Base-by-base conservation (phyloP, 2,113 vertebrate genomes). In the Ageneiosus marmoratus region DNA sequence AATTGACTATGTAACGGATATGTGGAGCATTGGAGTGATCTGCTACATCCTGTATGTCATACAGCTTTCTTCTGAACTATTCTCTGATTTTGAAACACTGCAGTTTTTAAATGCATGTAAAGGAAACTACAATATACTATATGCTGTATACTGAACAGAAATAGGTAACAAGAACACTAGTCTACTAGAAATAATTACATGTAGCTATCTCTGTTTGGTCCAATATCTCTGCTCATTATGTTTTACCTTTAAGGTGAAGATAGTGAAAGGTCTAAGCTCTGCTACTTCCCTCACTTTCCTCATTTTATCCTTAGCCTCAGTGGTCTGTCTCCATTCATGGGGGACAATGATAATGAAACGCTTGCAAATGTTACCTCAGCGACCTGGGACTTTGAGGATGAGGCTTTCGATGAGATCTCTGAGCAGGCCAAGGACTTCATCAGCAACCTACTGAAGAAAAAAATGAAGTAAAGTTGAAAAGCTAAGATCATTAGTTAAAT, bases 21-120 rank as follows among this genome's bases (percentile, higher is more conserved):
- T 99, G 98, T 99, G 98, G 98, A 99, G 98, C 84, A 99, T 99
- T 69, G 98, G 98, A 65, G 98, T 99, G 88, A 99, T 99, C 95
- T 99, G 98, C 90, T 99, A 99, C 67, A 99, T 99, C 81, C 93
- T 99, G 79, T 80, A 80, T 10, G 79, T 80, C 0, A 50, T 44
- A 79, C n/a, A 50, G n/a, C 1, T 5, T 60, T 77, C n/a, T 48
- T 78, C 5, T 60, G 24, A 56, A 18, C 73, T 76, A 53, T 34
- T n/a, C 24, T 37, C 34, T 27, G 15, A 1, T 12, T 53, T 50
- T 50, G 10, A n/a, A n/a, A n/a, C n/a, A n/a, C n/a, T n/a, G n/a
- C n/a, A n/a, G n/a, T n/a, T 50, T 50, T 50, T 50, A 41, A 41
- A 41, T 41, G 37, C 5, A 41, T 41, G 13, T 37, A 55, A 55